phyloP scores from a whole-genome alignment of 2,113 vertebrate species.

The Phyllostomus discolor region DNA sequence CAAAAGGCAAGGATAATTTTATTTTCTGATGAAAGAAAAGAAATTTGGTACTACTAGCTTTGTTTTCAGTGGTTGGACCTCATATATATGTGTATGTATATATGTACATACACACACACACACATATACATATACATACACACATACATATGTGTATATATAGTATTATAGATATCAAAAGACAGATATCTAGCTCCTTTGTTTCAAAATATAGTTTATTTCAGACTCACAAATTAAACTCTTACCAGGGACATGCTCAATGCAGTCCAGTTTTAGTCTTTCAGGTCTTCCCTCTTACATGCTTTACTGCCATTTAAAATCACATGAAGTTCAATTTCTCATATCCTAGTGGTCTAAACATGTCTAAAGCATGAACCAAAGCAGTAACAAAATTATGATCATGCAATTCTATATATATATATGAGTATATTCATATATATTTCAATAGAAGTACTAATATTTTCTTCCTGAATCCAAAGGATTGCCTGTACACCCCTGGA shows the following conservation, averaged over 20 bases:
- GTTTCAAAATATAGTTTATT: slow-evolving; percentile 42
- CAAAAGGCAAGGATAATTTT: neutral
- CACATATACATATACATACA: too few relatives aligned
- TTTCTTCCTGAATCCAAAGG: neutral
- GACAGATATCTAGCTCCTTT: neutral
- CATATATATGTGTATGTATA: neutral
- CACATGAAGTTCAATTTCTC: neutral
- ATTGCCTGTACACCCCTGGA: neutral
- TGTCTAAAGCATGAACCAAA: neutral
- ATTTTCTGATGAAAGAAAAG: neutral
- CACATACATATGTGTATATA: neutral
- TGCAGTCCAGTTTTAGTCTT: neutral
- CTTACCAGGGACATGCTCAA: neutral
- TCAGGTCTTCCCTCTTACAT: neutral
- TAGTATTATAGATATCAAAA: neutral
- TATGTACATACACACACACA: too few relatives aligned
- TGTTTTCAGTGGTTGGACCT: neutral
- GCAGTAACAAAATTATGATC: neutral
- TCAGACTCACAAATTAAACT: slow-evolving; percentile 40
- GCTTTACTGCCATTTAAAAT: slow-evolving; percentile 5
- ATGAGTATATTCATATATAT: neutral
- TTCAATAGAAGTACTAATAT: neutral
- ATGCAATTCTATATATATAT: neutral
- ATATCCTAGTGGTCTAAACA: neutral
- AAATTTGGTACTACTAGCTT: slow-evolving; percentile 14